Evolutionary conservation across 2,888 invertebrate species (phyloP).

Genomic region (Keiferia lycopersicella): DNA sequence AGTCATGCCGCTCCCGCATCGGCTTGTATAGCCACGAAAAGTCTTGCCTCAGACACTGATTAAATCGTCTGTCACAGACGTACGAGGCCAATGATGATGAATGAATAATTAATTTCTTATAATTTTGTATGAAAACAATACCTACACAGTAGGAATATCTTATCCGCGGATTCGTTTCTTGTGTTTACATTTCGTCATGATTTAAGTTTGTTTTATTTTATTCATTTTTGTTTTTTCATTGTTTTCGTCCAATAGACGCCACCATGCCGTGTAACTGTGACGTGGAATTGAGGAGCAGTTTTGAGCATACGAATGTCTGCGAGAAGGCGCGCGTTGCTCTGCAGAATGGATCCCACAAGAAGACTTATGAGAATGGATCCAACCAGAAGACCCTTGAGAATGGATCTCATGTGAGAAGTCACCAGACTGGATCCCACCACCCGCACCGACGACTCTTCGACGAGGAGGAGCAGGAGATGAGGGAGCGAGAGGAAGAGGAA

Average conservation of each 20-base stretch:
- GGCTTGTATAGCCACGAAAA: no score
- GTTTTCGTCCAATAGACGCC: constrained; percentile 19
- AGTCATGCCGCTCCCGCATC: no score
- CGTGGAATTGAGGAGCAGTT: constrained; percentile 32
- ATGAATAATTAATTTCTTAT: not conserved
- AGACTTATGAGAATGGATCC: not conserved
- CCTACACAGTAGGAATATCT: not conserved
- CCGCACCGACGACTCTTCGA: constrained; percentile 57
- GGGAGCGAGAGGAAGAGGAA: constrained; percentile 23
- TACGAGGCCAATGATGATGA: no score
- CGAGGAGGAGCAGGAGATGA: constrained; percentile 37
- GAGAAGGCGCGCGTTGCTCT: constrained; percentile 30
- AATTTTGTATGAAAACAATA: not conserved
- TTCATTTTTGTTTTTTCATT: constrained; percentile 29
- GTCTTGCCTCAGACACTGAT: no score
- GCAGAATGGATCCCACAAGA: not conserved
- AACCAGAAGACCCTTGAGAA: constrained; percentile 31
- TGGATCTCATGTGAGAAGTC: constrained; percentile 29
- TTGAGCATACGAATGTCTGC: constrained; percentile 47
- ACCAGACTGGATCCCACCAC: constrained; percentile 42
- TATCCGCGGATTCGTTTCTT: not conserved
- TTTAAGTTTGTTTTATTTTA: constrained; percentile 3
- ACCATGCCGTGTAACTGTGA: constrained; percentile 60
- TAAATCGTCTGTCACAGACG: no score
- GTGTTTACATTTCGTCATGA: constrained; percentile 19